Evolutionary conservation across 2,888 invertebrate genomes (phyloP), one percentile per base, ranked within the genome.

Genomic region (Dasysyrphus tricinctus): DNA sequence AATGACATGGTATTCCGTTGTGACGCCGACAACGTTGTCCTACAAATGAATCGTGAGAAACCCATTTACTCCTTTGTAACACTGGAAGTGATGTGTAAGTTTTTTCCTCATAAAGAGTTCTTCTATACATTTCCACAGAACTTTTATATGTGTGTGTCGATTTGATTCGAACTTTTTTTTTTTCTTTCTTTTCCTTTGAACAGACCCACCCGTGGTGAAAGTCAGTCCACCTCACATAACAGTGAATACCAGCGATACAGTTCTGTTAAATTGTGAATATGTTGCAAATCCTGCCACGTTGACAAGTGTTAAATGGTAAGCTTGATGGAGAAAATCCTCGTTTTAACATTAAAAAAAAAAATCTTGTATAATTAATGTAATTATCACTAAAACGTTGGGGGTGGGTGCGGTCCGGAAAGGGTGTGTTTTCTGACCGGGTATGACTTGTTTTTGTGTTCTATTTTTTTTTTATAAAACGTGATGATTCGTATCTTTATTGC

Each of bases 11-110:
- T 95, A 89, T 96, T 97, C 91, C 95, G 95, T 89, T 98, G 98
- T 90, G 95, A 96, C 90, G 97, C 97, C 0, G 95, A 95, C 88
- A 98, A 98, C 92, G 94, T 96, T 87, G 97, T 98, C 67, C 96
- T 96, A 91, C 92, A 94, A 88, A 94, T 95, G 79, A 95, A 96
- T 88, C 94, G 95, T 54, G 96, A 97, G 89, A 95, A 96, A 77
- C 96, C 97, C 3, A 94, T 97, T 91, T 94, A 95, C 88, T 95
- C 95, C 42, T 94, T 94, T 9, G 93, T 95, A 54, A 95, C 95
- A 57, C 93, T 98, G 82, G 96, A 97, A 93, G 97, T 98, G 82
- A 94, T 96, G 93, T 98, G 98, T 98, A 95, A 96, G 97, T 24
- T 91, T 3, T n/a, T 8, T n/a, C 32, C 6, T 24, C n/a, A n/a